Evolutionary conservation across 30 jellyfish, hydroid and myxozoan species (phyloP).

Genomic region (Chironex yamaguchii): DNA sequence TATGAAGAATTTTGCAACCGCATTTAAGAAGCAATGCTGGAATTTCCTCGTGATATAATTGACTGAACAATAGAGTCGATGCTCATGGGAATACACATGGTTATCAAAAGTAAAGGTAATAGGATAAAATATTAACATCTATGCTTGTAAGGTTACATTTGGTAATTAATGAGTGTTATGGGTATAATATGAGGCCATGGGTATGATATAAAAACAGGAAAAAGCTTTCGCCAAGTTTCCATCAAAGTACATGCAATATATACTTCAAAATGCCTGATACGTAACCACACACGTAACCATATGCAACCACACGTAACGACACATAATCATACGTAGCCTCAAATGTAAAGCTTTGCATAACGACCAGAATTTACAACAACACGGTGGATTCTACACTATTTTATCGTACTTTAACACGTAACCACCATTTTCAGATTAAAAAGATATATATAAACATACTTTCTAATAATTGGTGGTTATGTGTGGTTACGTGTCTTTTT

Average conservation of each 20-base stretch:
- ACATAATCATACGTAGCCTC: slow-evolving; percentile 22
- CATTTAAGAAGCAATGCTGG: background rate
- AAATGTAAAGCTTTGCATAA: background rate
- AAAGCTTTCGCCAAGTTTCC: no score
- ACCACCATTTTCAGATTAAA: slow-evolving; percentile 8
- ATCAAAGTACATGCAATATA: no score
- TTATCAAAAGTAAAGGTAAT: slow-evolving; percentile 4
- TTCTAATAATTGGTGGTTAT: no score
- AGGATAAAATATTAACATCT: slow-evolving; percentile 3
- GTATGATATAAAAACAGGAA: no score
- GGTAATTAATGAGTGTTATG: no score
- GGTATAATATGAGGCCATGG: no score
- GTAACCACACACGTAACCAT: no score
- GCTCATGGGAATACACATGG: slow-evolving; percentile 16
- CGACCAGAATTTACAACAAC: background rate
- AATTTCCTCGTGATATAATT: slow-evolving; percentile 8
- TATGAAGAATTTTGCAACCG: slow-evolving; percentile 37
- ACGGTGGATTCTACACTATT: background rate
- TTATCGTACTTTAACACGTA: slow-evolving; percentile 11
- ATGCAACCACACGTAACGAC: no score
- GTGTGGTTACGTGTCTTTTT: no score
- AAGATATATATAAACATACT: background rate
- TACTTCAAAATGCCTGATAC: no score
- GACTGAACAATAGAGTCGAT: slow-evolving; percentile 24
- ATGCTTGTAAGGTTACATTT: no score